phyloP scores from a whole-genome alignment of 2,888 invertebrate genomes.

The Clanis bilineata region DNA sequence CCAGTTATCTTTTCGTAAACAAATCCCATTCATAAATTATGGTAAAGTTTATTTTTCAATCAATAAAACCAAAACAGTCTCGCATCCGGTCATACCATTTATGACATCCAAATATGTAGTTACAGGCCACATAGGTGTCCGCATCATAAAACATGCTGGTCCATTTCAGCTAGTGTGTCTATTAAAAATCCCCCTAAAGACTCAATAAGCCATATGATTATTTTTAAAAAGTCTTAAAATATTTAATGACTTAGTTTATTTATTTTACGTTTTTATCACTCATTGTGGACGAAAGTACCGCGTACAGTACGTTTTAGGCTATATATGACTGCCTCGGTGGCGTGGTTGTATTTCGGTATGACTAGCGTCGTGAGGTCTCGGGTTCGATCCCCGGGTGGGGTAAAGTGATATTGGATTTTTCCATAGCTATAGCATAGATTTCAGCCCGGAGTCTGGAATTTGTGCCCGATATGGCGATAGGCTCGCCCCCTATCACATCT shows the following conservation, averaged over 20 bases:
- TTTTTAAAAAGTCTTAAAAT: slow-evolving; percentile 1
- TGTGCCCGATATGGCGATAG: no score
- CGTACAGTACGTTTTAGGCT: no score
- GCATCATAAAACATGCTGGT: slow-evolving; percentile 32
- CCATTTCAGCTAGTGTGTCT: slow-evolving; percentile 16
- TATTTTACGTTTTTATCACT: background rate
- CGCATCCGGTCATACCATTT: slow-evolving; percentile 47
- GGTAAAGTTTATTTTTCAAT: slow-evolving; percentile 52
- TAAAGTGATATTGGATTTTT: no score
- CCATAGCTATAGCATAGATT: no score
- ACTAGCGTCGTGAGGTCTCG: no score
- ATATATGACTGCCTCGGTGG: no score
- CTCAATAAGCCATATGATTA: slow-evolving; percentile 11
- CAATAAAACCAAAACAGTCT: slow-evolving; percentile 64
- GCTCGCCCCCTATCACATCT: no score
- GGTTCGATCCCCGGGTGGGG: no score
- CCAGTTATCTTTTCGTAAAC: slow-evolving; percentile 40
- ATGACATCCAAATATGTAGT: slow-evolving; percentile 41
- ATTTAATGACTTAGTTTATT: background rate
- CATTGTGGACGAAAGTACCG: background rate
- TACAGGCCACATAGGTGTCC: slow-evolving; percentile 34
- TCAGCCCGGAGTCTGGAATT: no score
- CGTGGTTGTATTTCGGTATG: no score
- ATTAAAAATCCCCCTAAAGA: slow-evolving; percentile 17
- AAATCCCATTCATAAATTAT: slow-evolving; percentile 39